These are phyloP conservation scores for Lepidiolamprologus cunningtoni DNA, from an alignment of 2,113 vertebrate species.

Conservation along the genomic window DNA sequence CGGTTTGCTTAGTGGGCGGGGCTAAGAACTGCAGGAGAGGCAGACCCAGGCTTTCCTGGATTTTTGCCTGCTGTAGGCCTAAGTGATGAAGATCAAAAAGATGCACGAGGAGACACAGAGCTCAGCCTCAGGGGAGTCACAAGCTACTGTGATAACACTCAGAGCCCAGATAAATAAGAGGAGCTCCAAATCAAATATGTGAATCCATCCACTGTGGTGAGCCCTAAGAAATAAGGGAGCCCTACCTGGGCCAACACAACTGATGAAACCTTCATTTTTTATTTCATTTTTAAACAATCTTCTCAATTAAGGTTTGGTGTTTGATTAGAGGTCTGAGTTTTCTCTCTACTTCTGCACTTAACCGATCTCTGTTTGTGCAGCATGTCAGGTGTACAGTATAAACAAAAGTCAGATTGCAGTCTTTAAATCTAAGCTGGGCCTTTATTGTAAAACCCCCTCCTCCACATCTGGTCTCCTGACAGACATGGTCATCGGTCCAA, in stretches of 20 bases:
- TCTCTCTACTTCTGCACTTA: background rate
- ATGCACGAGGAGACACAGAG: background rate
- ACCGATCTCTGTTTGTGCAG: background rate
- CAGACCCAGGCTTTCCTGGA: background rate
- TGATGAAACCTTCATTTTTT: background rate
- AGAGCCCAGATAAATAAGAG: background rate
- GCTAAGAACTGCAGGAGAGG: background rate
- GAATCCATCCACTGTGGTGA: background rate
- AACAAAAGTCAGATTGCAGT: background rate
- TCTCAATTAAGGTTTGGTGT: background rate
- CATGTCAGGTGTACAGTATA: background rate
- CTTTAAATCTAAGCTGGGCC: background rate
- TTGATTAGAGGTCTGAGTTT: background rate
- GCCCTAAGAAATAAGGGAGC: background rate
- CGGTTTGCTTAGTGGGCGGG: rapidly evolving
- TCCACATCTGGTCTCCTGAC: background rate
- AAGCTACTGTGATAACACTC: background rate
- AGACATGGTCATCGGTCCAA: background rate
- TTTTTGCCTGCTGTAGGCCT: background rate
- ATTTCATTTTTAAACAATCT: background rate
- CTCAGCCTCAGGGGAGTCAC: background rate
- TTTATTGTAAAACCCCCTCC: background rate
- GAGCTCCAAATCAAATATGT: background rate
- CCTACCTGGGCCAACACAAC: background rate
- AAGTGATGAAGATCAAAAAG: background rate